Conservation (phyloP, 2,888 invertebrate species). For the Itoplectis maculator region DNA sequence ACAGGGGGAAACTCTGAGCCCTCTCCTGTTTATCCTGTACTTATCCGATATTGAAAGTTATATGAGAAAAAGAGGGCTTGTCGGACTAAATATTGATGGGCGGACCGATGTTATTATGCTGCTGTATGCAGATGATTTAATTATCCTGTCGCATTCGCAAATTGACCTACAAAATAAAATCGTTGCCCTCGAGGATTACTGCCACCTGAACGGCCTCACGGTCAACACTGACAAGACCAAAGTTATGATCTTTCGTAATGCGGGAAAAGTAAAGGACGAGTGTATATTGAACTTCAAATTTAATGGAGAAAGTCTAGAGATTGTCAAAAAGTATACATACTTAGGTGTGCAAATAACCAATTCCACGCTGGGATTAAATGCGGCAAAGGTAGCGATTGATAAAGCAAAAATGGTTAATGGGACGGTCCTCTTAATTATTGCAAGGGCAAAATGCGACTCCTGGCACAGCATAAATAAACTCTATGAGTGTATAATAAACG, state of each 20-base stretch:
- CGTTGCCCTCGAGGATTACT: conserved; percentile 36
- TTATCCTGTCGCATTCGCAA: conserved; percentile 36
- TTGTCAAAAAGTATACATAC: conserved; percentile 24
- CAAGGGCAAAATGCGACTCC: conserved; percentile 38
- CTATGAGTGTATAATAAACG: conserved; percentile 34
- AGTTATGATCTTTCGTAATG: conserved; percentile 37
- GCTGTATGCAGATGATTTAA: conserved; percentile 53
- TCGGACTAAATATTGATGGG: background rate
- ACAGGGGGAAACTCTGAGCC: conserved; percentile 5
- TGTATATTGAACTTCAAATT: conserved; percentile 2
- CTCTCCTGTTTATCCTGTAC: conserved; percentile 13
- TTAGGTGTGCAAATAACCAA: conserved; percentile 10
- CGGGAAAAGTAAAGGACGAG: background rate
- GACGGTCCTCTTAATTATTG: conserved; percentile 21
- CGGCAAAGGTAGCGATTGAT: conserved; percentile 17
- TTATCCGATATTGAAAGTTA: conserved; percentile 13
- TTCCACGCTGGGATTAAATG: conserved; percentile 24
- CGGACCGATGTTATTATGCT: conserved; percentile 23
- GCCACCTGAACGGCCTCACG: conserved; percentile 26
- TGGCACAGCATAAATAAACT: conserved; percentile 32
- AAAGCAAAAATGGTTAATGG: conserved; percentile 32
- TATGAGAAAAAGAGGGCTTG: conserved; percentile 9
- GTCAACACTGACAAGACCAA: conserved; percentile 47
- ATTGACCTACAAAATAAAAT: conserved; percentile 44
- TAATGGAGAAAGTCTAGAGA: conserved; percentile 2